phyloP scores from a whole-genome alignment of 1,140 invertebrate genomes.

The Panagrolaimus sp. region DNA sequence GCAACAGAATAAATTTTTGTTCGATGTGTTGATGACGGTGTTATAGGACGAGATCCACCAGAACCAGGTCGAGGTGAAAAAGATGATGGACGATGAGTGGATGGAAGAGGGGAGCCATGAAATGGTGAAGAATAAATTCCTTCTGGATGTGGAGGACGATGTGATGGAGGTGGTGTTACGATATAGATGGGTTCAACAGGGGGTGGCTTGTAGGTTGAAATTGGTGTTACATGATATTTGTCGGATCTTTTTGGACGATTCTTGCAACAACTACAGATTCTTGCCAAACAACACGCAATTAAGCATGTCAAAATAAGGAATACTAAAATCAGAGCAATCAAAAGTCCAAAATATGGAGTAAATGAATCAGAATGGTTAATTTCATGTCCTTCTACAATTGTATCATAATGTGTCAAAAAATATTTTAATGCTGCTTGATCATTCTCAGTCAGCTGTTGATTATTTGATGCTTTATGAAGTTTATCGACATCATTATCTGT shows the following conservation, averaged over 20 bases:
- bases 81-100: too few relatives aligned
- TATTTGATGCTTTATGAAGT: background rate
- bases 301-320: background rate
- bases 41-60: background rate
- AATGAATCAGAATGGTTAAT: background rate
- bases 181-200: background rate
- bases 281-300: background rate
- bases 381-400: background rate
- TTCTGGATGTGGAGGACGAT: background rate
- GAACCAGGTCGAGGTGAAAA: background rate
- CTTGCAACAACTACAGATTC: background rate
- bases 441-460: background rate
- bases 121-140: background rate
- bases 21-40: background rate
- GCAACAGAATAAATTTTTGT: background rate
- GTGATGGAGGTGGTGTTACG: background rate
- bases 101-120: background rate
- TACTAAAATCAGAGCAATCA: slow-evolving; percentile 2
- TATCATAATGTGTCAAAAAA: slow-evolving; percentile 1
- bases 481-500: background rate
- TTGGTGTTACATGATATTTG: slow-evolving; percentile 12
- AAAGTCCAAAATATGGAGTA: slow-evolving; percentile 1
- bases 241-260: slow-evolving; percentile 4
- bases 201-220: background rate
- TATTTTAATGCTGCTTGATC: background rate